Evolutionary conservation across 2,888 invertebrate species (phyloP), one percentile per base, ranked within the genome.

Genomic region (Caenorhabditis auriculariae): DNA sequence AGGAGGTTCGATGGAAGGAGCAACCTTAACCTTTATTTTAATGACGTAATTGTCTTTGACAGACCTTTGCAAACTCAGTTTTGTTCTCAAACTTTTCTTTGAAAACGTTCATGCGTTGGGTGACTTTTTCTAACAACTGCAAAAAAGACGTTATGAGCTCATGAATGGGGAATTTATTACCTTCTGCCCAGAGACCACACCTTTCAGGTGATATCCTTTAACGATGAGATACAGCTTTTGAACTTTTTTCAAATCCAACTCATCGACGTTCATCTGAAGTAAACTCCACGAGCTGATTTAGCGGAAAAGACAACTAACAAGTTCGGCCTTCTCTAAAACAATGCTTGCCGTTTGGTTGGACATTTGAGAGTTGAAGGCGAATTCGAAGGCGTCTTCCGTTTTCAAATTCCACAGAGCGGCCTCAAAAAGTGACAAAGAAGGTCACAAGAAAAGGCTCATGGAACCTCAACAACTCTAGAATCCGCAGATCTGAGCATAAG

Each of bases 401-500:
- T 46, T 49, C 15, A 69, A 23, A 17, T 46, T 59, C 12, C 60
- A 44, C 24, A 69, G 35, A n/a, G 69, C 69, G 0, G 64, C 60
- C 27, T 56, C 28, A 26, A 54, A 24, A 43, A 43, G 15, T n/a
- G n/a, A 17, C 26, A 44, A 26, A 44, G 4, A 26, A 9, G 7
- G 5, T n/a, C 9, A 26, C 7, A 44, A 44, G 27, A 26, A 7
- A 43, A n/a, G n/a, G n/a, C n/a, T n/a, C n/a, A n/a, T n/a, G n/a
- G n/a, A n/a, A 44, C 45, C 17, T 61, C 57, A 12, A 61, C 54
- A 19, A 61, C 57, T 43, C 56, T 41, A 21, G 50, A 50, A 26
- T 61, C 57, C 1, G 17, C 19, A 21, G 61, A 61, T 39, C 47
- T 54, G 4, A 61, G 38, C 61, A 61, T 61, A 17, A 50, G 44